Percentiles rank a stretch among this genome's conserved stretches.
Conservation (phyloP, 2,797 vertebrate genomes). For the Neosalanx taihuensis region DNA sequence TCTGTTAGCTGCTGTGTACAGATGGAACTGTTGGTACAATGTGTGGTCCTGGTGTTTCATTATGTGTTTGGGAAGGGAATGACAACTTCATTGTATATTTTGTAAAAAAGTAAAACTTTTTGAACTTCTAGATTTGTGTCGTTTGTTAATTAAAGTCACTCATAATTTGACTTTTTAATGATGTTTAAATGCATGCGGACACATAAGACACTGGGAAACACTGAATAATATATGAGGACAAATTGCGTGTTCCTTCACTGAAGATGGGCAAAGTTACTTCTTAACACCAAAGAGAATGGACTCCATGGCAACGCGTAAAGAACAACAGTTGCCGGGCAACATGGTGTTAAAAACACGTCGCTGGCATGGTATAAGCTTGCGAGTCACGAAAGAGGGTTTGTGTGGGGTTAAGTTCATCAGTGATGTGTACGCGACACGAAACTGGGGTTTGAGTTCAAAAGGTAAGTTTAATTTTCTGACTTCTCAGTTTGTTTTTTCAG, state of each 20-base stretch:
- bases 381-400: neutral
- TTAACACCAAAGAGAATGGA: conserved; percentile 8
- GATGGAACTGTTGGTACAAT: conserved; percentile 33
- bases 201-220: neutral
- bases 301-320: conserved; percentile 49
- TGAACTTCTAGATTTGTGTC: conserved; percentile 33
- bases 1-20: conserved; percentile 59
- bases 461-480: too few species aligned
- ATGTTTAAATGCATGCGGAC: neutral
- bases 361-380: neutral
- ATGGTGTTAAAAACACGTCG: conserved; percentile 5
- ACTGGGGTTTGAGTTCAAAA: neutral
- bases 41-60: conserved; percentile 25
- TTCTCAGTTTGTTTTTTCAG: too few species aligned
- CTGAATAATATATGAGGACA: conserved; percentile 11
- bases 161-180: neutral
- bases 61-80: conserved; percentile 35
- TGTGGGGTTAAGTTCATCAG: neutral
- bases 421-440: neutral
- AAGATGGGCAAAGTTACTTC: neutral
- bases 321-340: conserved; percentile 34
- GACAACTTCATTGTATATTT: conserved; percentile 63
- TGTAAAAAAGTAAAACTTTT: conserved; percentile 71
- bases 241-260: neutral
- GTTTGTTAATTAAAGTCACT: conserved; percentile 12